Base-by-base conservation (phyloP, 1,140 invertebrate species). In the Drosophila hydei region DNA sequence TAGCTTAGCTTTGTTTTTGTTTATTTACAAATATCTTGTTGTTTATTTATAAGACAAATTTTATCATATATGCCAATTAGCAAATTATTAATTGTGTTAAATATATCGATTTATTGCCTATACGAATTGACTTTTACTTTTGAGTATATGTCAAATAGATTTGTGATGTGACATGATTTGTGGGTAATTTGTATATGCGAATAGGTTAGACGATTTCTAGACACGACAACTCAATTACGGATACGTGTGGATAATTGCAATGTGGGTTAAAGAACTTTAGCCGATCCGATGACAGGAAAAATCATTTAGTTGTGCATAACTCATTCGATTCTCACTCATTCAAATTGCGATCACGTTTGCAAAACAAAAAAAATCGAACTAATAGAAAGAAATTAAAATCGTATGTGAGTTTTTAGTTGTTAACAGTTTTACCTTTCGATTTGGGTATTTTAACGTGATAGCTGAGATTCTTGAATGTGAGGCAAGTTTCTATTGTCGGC, bases 221-320 rank as follows among this genome's bases (percentile, higher is more conserved):
- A 21, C 63, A 56, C 63, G 51, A 52, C 51, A 68, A n/a, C 36
- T 55, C 25, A 51, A 60, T 67, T 73, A 33, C 33, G 12, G 7
- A 56, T 56, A 73, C 71, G 71, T 73, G 71, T 25, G n/a, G 4
- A 56, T 69, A 73, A 73, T 73, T 51, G 21, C 52, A 68, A 72
- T 67, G 60, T 42, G 12, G 38, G 12, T 47, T 9, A 23, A 30
- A 54, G 63, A 67, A 59, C 21, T 30, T 27, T 12, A 38, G 27
- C 4, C 30, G 21, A 58, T 58, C 30, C 33, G 33, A 45, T 18
- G 36, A 33, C 30, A 50, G 30, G 36, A 51, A 16, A 50, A 16
- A 30, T 51, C 48, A 14, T 18, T 51, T 12, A 11, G 16, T 14
- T 7, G 11, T 23, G 33, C 38, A 60, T 59, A 43, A 30, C 11